Conservation (phyloP, 2,797 vertebrate species). For the Cyclura pinguis region DNA sequence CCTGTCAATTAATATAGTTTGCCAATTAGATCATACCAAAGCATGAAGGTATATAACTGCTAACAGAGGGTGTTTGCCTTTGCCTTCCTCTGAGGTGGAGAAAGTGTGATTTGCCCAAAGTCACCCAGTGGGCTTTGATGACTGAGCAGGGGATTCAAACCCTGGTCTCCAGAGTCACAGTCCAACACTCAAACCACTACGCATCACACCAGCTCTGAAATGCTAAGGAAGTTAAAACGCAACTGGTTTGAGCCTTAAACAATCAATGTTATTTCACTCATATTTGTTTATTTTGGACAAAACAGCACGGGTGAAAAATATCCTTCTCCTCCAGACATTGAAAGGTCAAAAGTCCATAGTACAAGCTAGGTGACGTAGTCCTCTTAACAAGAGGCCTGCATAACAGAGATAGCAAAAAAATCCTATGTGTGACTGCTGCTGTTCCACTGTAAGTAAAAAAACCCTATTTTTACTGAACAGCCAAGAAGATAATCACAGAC, state of each 20-base stretch:
- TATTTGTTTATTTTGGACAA: conserved; percentile 16
- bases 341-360: conserved; percentile 58
- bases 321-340: conserved; percentile 23
- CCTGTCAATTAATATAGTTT: too few species aligned
- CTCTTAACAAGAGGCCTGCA: conserved; percentile 64
- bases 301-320: conserved; percentile 38
- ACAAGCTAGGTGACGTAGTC: conserved; percentile 43
- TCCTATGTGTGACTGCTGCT: conserved; percentile 55
- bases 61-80: too few species aligned
- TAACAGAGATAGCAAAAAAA: conserved; percentile 73
- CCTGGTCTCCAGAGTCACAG: too few species aligned
- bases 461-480: conserved; percentile 73
- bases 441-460: conserved; percentile 48
- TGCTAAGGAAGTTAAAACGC: conserved; percentile 24
- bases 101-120: too few species aligned
- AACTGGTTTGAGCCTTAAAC: conserved; percentile 22
- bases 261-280: conserved; percentile 35
- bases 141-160: too few species aligned
- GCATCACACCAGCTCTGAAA: neutral
- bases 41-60: too few species aligned
- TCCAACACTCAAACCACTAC: too few species aligned
- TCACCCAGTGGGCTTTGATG: too few species aligned
- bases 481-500: conserved; percentile 74
- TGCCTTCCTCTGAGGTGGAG: too few species aligned
- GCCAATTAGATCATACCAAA: too few species aligned